Base-by-base conservation (phyloP, 2,113 vertebrate species). In the Arenaria interpres region DNA sequence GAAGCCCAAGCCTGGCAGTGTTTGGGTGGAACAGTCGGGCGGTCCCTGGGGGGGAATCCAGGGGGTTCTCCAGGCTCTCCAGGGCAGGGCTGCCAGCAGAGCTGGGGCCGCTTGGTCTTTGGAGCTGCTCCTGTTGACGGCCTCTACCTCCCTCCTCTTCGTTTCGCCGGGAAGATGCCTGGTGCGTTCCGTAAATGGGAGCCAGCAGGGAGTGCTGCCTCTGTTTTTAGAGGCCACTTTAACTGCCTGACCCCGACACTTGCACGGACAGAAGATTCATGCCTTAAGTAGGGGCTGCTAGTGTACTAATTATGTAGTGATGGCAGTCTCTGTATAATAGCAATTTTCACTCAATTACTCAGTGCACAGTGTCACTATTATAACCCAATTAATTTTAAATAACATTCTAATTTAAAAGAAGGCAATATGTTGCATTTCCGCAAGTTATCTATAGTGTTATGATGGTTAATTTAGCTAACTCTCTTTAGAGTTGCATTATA, bases 301-400 rank as follows among this genome's bases (percentile, higher is more conserved):
- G 66, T 30, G 33, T 88, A 41, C 88, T 96, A 82, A 95, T 96
- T 87, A 88, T 4, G 53, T 57, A 43, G 69, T 35, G 67, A 92
- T 85, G 78, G 90, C 92, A 94, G 66, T 43, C 75, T 67, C 85
- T 60, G 78, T 54, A 25, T 43, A 93, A 86, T 21, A 81, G 95
- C 93, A 89, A 90, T 95, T 93, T 78, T 84, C 91, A 90, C 66
- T 96, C 96, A 90, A 75, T 97, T 95, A 93, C 87, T 88, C 69
- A 67, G 66, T 79, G 94, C 96, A 84, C 50, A 56, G 81, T 89
- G 93, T 85, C 95, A 94, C 84, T 87, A 37, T 82, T 93, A 95
- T 75, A 95, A 85, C 66, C 59, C 89, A 93, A 88, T 93, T 96
- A 94, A 91, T 96, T 96, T 85, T 30, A 72, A 95, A 90, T 94